These are phyloP conservation scores for Pheosia gnoma DNA, from an alignment of 2,888 invertebrate species.

Conservation along the genomic window DNA sequence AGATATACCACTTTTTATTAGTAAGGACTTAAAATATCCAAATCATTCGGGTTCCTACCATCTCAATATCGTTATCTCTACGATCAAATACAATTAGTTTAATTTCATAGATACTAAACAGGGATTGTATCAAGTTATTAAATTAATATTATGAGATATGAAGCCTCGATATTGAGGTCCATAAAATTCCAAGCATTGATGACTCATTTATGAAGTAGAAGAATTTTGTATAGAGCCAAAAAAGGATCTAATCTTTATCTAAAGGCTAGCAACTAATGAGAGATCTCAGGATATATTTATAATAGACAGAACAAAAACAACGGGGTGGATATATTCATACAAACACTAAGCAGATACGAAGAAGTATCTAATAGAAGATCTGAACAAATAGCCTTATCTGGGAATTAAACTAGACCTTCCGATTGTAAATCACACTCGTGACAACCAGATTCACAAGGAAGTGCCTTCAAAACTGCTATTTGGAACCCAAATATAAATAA, in stretches of 20 bases:
- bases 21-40: neutral
- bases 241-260: neutral
- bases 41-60: slow-evolving; percentile 20
- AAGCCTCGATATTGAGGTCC: neutral
- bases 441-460: no score
- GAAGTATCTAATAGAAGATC: no score
- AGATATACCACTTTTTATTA: slow-evolving; percentile 1
- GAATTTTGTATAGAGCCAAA: neutral
- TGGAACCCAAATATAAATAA: no score
- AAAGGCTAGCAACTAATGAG: no score
- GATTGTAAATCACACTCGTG: no score
- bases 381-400: no score
- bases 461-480: no score
- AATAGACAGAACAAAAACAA: no score
- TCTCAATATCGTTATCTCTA: slow-evolving; percentile 34
- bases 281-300: no score
- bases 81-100: slow-evolving; percentile 37
- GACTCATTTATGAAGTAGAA: neutral
- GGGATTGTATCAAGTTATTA: slow-evolving; percentile 23
- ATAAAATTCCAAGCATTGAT: slow-evolving; percentile 1
- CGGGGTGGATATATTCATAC: no score
- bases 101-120: slow-evolving; percentile 36
- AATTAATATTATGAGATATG: slow-evolving; percentile 2
- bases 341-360: no score
- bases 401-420: no score